These are phyloP conservation scores for Poeciliopsis turrubarensis DNA, from an alignment of 2,113 vertebrate genomes.

Conservation along the genomic window DNA sequence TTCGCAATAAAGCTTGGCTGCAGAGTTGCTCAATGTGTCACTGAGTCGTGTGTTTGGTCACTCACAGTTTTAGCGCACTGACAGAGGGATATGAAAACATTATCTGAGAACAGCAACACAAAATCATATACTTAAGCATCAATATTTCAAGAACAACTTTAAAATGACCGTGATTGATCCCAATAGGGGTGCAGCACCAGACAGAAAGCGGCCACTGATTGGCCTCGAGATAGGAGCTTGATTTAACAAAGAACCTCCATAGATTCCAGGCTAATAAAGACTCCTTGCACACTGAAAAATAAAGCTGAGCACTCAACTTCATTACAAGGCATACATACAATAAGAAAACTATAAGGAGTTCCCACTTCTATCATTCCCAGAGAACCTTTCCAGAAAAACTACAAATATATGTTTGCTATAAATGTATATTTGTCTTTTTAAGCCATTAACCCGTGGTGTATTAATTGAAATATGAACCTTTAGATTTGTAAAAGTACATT, in stretches of 20 bases:
- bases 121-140: neutral
- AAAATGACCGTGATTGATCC: neutral
- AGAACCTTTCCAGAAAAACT: no score
- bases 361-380: no score
- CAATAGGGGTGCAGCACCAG: neutral
- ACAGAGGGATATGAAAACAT: no score
- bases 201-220: slow-evolving; percentile 14
- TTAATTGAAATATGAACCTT: no score
- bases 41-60: slow-evolving; percentile 3
- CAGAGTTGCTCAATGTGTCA: slow-evolving; percentile 8
- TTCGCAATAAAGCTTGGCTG: slow-evolving; percentile 2
- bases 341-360: no score
- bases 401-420: no score
- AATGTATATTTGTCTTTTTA: no score
- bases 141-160: neutral
- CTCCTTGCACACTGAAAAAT: neutral
- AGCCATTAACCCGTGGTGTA: no score
- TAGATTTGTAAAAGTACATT: no score
- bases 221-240: slow-evolving; percentile 1
- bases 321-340: neutral
- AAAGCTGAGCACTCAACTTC: neutral
- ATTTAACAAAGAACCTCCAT: neutral
- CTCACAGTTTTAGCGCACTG: neutral
- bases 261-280: neutral
- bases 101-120: neutral